Percentiles rank a stretch among this genome's conserved stretches.
These are phyloP conservation scores for Sander vitreus DNA, from an alignment of 2,113 vertebrate species.

Conservation along the genomic window DNA sequence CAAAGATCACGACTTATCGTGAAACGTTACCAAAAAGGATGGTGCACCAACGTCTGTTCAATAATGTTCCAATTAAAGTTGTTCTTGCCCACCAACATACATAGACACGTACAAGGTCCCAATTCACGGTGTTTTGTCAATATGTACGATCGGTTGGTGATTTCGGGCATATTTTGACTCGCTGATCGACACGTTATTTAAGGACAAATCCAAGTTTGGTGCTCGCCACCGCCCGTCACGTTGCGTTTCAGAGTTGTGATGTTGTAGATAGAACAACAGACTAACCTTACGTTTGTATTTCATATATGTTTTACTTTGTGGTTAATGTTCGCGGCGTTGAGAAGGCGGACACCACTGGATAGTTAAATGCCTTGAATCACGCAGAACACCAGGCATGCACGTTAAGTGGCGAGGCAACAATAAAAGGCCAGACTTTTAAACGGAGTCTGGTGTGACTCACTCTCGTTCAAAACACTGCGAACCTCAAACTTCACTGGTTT, in stretches of 20 bases:
- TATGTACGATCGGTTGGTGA: fast-evolving
- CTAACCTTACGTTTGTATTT: fast-evolving
- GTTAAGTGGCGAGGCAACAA: neutral
- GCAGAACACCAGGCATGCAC: fast-evolving
- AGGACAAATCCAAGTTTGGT: slow-evolving; percentile 3
- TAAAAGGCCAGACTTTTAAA: neutral
- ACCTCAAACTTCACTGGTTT: neutral
- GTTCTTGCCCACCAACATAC: fast-evolving
- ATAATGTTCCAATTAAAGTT: fast-evolving
- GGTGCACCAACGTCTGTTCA: fast-evolving
- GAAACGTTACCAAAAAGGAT: too few relatives aligned
- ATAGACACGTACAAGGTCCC: fast-evolving
- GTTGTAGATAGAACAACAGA: fast-evolving
- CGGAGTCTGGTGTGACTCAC: slow-evolving; percentile 32
- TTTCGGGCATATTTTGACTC: neutral
- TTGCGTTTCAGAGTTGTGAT: neutral
- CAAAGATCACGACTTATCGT: neutral
- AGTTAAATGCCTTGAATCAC: neutral
- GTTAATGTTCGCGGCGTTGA: neutral
- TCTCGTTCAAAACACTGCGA: neutral
- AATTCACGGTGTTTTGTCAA: fast-evolving
- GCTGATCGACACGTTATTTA: neutral
- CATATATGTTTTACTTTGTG: fast-evolving
- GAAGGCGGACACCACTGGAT: fast-evolving
- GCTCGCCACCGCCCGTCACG: slow-evolving; percentile 51